Conservation (phyloP, 2,888 invertebrate species). For the Mythimna ferrago region DNA sequence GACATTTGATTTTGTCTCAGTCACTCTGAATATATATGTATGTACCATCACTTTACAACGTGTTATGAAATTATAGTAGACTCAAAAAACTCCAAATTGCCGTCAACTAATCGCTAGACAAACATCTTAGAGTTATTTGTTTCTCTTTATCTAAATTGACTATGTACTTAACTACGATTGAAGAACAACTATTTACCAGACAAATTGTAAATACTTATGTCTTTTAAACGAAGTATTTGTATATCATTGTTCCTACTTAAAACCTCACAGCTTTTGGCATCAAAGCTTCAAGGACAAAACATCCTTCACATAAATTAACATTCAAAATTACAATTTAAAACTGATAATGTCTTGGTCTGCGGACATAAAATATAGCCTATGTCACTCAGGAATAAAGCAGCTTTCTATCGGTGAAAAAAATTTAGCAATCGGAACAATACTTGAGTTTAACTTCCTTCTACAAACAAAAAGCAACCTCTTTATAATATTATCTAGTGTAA, state of each 20-base stretch:
- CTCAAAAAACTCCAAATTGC: background rate
- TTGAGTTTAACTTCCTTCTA: too few species aligned
- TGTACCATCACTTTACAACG: background rate
- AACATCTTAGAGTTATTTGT: slow-evolving; percentile 27
- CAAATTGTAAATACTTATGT: background rate
- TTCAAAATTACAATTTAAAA: background rate
- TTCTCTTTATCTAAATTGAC: slow-evolving; percentile 43
- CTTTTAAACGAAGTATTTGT: background rate
- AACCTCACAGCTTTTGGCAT: background rate
- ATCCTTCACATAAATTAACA: too few species aligned
- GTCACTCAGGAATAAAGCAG: too few species aligned
- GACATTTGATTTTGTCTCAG: too few species aligned
- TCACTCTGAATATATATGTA: background rate
- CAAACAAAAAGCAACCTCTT: too few species aligned
- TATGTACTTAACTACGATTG: slow-evolving; percentile 3
- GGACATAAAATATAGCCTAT: too few species aligned
- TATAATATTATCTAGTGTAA: too few species aligned
- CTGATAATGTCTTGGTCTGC: too few species aligned
- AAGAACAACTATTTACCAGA: slow-evolving; percentile 3
- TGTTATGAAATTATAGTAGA: background rate
- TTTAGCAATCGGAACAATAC: too few species aligned
- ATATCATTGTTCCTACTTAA: background rate
- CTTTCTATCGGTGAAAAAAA: too few species aligned
- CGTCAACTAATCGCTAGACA: slow-evolving; percentile 13
- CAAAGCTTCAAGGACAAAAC: background rate